phyloP scores from a whole-genome alignment of 2,888 invertebrate species.

The Melanargia galathea region DNA sequence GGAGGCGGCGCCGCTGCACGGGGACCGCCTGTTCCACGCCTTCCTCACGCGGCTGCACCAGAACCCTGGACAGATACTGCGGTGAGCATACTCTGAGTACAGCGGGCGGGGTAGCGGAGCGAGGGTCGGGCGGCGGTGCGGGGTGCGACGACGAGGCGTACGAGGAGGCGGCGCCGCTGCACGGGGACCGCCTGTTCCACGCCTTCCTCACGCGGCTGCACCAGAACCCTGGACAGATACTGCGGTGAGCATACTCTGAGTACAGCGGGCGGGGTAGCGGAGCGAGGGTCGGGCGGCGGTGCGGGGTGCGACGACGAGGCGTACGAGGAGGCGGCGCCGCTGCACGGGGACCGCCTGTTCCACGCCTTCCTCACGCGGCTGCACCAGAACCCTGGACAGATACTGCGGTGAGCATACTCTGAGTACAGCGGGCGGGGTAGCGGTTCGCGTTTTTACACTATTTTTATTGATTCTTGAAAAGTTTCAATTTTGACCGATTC shows the following conservation, averaged over 20 bases:
- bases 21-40: slow-evolving; percentile 86
- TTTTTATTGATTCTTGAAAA: no score
- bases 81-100: slow-evolving; percentile 76
- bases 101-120: slow-evolving; percentile 50
- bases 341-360: slow-evolving; percentile 87
- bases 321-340: slow-evolving; percentile 90
- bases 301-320: slow-evolving; percentile 80
- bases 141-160: slow-evolving; percentile 85
- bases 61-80: slow-evolving; percentile 91
- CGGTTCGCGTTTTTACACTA: no score
- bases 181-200: slow-evolving; percentile 88
- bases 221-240: slow-evolving; percentile 89
- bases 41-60: slow-evolving; percentile 87
- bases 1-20: slow-evolving; percentile 89
- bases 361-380: slow-evolving; percentile 89
- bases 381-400: slow-evolving; percentile 89
- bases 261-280: slow-evolving; percentile 48
- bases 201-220: slow-evolving; percentile 88
- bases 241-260: slow-evolving; percentile 83
- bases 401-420: slow-evolving; percentile 85
- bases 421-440: no score
- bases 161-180: slow-evolving; percentile 89
- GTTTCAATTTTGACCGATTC: no score
- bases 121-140: slow-evolving; percentile 44
- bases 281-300: slow-evolving; percentile 47